A percentile compares a stretch with the other conserved stretches of the same genome.
These are phyloP conservation scores for Philaethria dido DNA, from an alignment of 2,888 invertebrate genomes.

Conservation along the genomic window DNA sequence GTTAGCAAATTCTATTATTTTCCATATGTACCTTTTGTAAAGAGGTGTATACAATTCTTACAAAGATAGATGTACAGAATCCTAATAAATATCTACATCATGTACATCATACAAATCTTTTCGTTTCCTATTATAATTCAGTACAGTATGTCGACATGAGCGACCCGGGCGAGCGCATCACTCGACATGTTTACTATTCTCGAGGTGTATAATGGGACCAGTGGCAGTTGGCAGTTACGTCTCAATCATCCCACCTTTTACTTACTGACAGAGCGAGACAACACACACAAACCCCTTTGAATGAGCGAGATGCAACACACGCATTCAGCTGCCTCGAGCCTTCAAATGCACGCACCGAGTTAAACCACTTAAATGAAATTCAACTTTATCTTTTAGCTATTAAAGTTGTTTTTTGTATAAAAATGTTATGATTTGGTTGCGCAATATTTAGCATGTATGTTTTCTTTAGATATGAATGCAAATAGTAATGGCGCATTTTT, in stretches of 20 bases:
- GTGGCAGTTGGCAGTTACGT: constrained; percentile 82
- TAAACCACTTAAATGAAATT: constrained; percentile 15
- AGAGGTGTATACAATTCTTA: no score
- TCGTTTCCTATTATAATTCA: background rate
- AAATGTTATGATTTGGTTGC: constrained; percentile 54
- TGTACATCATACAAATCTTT: background rate
- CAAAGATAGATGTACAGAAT: no score
- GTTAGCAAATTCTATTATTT: no score
- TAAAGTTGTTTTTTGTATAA: constrained; percentile 50
- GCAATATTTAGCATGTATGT: constrained; percentile 82
- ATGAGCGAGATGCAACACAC: constrained; percentile 57
- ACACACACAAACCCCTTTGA: background rate
- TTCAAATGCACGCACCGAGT: constrained; percentile 60
- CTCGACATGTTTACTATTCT: constrained; percentile 69
- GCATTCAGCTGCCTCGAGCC: constrained; percentile 70
- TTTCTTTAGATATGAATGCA: constrained; percentile 84
- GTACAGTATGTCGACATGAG: background rate
- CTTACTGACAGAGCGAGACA: constrained; percentile 62
- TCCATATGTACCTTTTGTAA: no score
- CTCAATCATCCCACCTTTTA: constrained; percentile 82
- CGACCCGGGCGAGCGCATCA: constrained; percentile 39
- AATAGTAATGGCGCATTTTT: constrained; percentile 84
- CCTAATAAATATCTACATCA: constrained; percentile 22
- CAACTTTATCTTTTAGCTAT: background rate
- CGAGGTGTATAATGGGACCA: constrained; percentile 79